phyloP scores from a whole-genome alignment of 1,140 invertebrate species.

The Gerris buenoi region DNA sequence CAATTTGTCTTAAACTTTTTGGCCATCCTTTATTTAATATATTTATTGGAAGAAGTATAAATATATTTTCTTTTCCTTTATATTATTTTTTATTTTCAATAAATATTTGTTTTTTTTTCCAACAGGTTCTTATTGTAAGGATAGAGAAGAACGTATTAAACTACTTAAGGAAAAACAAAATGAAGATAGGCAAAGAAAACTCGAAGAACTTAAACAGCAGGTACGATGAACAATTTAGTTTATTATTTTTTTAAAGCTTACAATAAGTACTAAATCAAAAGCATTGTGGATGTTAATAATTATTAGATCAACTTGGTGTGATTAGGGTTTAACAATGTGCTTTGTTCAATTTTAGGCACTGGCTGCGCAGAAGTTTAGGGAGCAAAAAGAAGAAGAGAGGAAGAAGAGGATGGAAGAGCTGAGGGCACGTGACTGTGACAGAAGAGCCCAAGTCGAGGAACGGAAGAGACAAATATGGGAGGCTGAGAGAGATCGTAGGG shows the following conservation, averaged over 20 bases:
- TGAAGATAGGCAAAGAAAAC: constrained; percentile 65
- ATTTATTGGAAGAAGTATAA: too few relatives aligned
- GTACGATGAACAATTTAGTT: too few relatives aligned
- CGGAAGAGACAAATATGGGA: constrained; percentile 72
- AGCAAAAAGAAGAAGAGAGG: constrained; percentile 72
- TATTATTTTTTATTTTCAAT: too few relatives aligned
- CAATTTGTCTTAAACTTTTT: too few relatives aligned
- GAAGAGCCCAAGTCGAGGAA: constrained; percentile 64
- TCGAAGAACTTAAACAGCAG: constrained; percentile 71
- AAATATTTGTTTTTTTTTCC: constrained; percentile 7
- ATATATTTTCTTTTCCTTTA: too few relatives aligned
- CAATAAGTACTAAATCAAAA: too few relatives aligned
- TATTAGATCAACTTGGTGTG: too few relatives aligned
- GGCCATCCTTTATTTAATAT: too few relatives aligned
- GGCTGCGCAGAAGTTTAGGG: constrained; percentile 69
- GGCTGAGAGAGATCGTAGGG: constrained; percentile 64
- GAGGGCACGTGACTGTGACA: constrained; percentile 54
- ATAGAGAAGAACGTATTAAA: constrained; percentile 32
- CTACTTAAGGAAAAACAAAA: constrained; percentile 55
- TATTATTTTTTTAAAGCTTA: too few relatives aligned
- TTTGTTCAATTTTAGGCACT: too few relatives aligned
- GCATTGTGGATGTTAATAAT: too few relatives aligned
- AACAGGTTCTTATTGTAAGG: constrained; percentile 18
- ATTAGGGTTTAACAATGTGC: too few relatives aligned
- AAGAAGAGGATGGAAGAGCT: constrained; percentile 64